Base-by-base conservation (phyloP, 2,888 invertebrate genomes). In the Synergus gifuensis region DNA sequence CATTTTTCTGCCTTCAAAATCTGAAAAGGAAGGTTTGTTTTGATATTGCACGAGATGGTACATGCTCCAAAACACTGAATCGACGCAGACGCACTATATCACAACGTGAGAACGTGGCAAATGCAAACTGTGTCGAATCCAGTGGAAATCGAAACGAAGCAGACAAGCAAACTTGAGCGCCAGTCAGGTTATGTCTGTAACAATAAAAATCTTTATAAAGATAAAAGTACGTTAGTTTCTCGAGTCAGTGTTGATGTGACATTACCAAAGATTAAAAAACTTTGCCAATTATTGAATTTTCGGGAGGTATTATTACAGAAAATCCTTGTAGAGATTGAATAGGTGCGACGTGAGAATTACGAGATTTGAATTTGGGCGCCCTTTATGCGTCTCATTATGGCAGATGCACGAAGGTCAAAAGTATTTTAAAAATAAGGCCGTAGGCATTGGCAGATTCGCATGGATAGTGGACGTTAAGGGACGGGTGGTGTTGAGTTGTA, bases 401-500 rank as follows among this genome's bases (percentile, higher is more conserved):
- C 91, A 89, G 90, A 91, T 91, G 91, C 91, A 88, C 91, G 91
- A 92, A 92, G 92, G 91, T 92, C 92, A 91, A 89, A 91, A 91
- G 90, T 91, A 91, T 91, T 92, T 92, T 90, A 91, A 92, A 92
- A 91, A 91, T 91, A 92, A 91, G 91, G 90, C 89, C 88, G 90
- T 88, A 86, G 85, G 87, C 87, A 88, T 88, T 90, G 89, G 87
- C 88, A 94, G 89, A 89, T 91, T 89, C 89, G 89, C 89, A 94
- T 94, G 94, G 94, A 28, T 94, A 95, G 95, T 94, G 95, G 94
- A 95, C 94, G 94, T 94, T 95, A 95, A 95, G 95, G 95, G 95
- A 95, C 95, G 95, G 95, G 95, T 95, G 95, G 95, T 95, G 94
- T 94, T 95, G 95, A 95, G 94, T 94, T 95, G 95, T 95, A 95